Evolutionary conservation across 1,140 invertebrate species (phyloP).

Genomic region (Holotrichia oblita): DNA sequence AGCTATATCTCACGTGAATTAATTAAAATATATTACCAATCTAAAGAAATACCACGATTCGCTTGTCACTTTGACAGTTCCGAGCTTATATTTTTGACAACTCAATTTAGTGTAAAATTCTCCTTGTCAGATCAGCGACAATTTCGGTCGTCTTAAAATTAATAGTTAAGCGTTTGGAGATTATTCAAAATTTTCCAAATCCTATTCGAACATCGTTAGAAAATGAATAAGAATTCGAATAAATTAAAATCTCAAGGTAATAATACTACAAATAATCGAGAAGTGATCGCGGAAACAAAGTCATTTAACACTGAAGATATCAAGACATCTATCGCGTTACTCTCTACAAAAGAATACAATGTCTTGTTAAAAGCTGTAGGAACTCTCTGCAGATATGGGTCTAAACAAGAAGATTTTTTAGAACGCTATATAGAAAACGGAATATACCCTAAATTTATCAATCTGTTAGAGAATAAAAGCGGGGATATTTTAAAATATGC

Average conservation of each 20-base stretch:
- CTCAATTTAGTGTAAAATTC: constrained; percentile 4
- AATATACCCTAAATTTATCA: background rate
- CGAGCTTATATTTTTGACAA: background rate
- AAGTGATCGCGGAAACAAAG: background rate
- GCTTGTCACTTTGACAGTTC: background rate
- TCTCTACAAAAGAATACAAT: background rate
- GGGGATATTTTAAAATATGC: background rate
- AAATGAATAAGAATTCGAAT: background rate
- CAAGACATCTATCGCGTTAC: background rate
- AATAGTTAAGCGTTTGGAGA: background rate
- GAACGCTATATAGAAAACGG: background rate
- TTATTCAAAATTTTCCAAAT: constrained; percentile 2
- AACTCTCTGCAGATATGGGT: background rate
- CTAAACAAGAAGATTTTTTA: background rate
- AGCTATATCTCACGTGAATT: too few relatives aligned
- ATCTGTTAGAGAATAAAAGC: background rate
- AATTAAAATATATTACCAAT: too few relatives aligned
- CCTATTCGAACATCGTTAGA: background rate
- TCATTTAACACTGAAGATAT: background rate
- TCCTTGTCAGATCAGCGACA: background rate
- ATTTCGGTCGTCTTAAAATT: constrained; percentile 1
- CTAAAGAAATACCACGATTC: too few relatives aligned
- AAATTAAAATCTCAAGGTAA: background rate
- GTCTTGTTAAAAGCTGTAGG: background rate
- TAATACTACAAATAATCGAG: background rate